Base-by-base conservation (phyloP, 2,797 vertebrate genomes). In the Halcyon leucocephala region DNA sequence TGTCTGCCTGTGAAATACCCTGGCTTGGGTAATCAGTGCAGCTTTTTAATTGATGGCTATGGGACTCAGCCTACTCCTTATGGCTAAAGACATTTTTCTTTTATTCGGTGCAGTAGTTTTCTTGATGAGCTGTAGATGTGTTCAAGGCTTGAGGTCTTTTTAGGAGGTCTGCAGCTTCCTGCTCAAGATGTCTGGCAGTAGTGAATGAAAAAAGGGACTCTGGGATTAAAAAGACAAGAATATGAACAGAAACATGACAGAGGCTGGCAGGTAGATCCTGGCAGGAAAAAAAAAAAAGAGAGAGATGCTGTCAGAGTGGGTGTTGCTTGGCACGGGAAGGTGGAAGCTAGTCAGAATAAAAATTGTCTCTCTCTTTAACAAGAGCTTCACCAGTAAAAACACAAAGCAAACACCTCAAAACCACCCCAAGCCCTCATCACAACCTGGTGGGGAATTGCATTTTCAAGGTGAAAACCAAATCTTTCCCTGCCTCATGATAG, bases 231-330 rank as follows among this genome's bases (percentile, higher is more conserved):
- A 92, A 96, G 58, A 81, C 42, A 89, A 57, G 86, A 93, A 55
- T 64, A 55, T 69, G 69, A 96, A 85, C 64, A 90, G 21, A n/a
- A 82, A 57, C 42, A 57, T 90, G 91, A 90, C 85, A 91, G 60
- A 82, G 70, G 33, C 80, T 95, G 93, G 51, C 82, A 91, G 88
- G 87, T 78, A 83, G 65, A 87, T 73, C 46, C 22, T 77, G 52
- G 19, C 17, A 83, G 60, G 31, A 52, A 54, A 69, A 57, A 67
- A 57, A 37, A 39, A 39, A 71, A 74, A 73, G 31, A 61, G 72
- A 87, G 57, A 92, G 69, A 33, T 90, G 46, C 69, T 93, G 79
- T 94, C 86, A 91, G 13, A 83, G 80, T 69, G 60, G 76, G 71
- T 71, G 88, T 15, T 86, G 42, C 89, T 88, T 82, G 77, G 66